phyloP scores from a whole-genome alignment of 2,797 vertebrate species.

The Okamejei kenojei region DNA sequence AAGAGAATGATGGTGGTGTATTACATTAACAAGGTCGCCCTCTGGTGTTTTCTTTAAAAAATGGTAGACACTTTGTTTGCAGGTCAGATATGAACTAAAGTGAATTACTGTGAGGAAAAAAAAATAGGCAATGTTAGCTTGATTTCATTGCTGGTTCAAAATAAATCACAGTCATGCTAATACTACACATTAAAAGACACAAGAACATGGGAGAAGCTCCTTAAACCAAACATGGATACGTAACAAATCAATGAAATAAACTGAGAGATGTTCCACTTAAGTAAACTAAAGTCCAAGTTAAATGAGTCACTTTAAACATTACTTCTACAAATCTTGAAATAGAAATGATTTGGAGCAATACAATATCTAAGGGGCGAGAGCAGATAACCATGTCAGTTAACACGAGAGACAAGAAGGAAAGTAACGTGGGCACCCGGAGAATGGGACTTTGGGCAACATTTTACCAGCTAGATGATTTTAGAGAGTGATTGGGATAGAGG shows the following conservation, averaged over 20 bases:
- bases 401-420: too few relatives aligned
- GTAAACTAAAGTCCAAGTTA: not conserved
- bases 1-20: not conserved
- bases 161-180: not conserved
- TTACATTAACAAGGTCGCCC: slow-evolving; percentile 3
- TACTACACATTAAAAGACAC: not conserved
- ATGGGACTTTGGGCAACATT: too few relatives aligned
- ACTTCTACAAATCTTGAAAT: not conserved
- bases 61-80: not conserved
- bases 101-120: not conserved
- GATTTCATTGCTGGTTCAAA: not conserved
- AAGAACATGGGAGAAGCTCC: not conserved
- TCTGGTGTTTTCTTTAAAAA: not conserved
- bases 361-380: too few relatives aligned
- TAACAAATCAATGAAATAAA: not conserved
- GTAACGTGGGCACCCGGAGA: too few relatives aligned
- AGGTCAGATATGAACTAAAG: not conserved
- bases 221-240: not conserved
- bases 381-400: too few relatives aligned
- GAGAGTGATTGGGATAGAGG: too few relatives aligned
- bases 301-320: not conserved
- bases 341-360: too few relatives aligned
- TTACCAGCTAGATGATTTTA: too few relatives aligned
- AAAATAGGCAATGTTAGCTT: not conserved
- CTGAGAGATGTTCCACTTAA: not conserved